These are phyloP conservation scores for Anthrax anthrax DNA, from an alignment of 2,888 invertebrate species.

Conservation along the genomic window DNA sequence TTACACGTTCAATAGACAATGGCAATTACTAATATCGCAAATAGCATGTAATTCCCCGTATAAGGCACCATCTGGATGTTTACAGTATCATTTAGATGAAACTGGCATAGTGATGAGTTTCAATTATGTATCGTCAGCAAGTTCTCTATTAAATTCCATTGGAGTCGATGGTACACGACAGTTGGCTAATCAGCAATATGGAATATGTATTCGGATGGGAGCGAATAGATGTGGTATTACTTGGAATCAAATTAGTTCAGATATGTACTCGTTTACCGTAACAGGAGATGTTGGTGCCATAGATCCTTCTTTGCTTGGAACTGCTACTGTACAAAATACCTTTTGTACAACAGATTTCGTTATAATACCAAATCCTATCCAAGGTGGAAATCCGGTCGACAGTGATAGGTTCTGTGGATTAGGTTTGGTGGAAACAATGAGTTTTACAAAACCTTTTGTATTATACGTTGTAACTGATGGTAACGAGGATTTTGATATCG, in stretches of 20 bases:
- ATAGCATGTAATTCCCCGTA: constrained; percentile 56
- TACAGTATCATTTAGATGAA: constrained; percentile 53
- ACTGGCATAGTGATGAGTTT: constrained; percentile 56
- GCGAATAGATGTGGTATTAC: constrained; percentile 58
- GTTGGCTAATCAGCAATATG: constrained; percentile 56
- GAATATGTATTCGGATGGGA: constrained; percentile 60
- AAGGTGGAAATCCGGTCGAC: constrained; percentile 34
- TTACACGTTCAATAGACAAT: constrained; percentile 48
- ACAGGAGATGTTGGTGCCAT: constrained; percentile 54
- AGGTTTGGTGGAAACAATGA: constrained; percentile 48
- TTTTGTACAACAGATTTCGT: constrained; percentile 59
- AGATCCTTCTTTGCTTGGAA: constrained; percentile 46
- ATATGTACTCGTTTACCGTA: constrained; percentile 52
- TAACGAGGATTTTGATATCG: constrained; percentile 48
- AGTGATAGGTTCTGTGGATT: constrained; percentile 65
- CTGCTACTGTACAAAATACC: constrained; percentile 41
- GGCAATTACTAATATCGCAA: constrained; percentile 62
- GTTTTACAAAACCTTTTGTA: constrained; percentile 50
- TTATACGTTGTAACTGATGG: constrained; percentile 54
- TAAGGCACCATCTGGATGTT: constrained; percentile 61
- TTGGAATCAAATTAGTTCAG: constrained; percentile 42
- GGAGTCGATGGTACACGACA: constrained; percentile 50
- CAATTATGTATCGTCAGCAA: constrained; percentile 54
- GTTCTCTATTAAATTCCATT: constrained; percentile 40
- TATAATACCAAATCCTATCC: constrained; percentile 52